Conservation (phyloP, 2,888 invertebrate genomes). For the Ophioninae sp. region DNA sequence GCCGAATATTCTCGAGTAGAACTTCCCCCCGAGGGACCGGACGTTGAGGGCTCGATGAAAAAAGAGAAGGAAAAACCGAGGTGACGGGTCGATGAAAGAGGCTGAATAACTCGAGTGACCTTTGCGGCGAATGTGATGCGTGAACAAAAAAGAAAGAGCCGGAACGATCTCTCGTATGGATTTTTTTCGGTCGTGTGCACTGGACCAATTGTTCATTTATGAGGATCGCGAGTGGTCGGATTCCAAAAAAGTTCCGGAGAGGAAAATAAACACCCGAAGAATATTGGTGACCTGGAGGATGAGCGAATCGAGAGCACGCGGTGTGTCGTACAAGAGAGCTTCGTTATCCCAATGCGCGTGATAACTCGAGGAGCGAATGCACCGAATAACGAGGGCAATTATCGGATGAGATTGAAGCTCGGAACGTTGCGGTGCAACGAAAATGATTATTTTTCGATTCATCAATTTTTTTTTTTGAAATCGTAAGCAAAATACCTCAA, state of each 20-base stretch:
- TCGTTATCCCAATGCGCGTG: neutral
- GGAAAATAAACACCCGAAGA: neutral
- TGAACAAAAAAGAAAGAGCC: neutral
- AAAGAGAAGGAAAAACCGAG: constrained; percentile 10
- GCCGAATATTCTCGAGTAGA: constrained; percentile 20
- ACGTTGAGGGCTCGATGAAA: neutral
- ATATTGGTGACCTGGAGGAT: neutral
- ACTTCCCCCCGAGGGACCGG: constrained; percentile 10
- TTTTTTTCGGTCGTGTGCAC: no score
- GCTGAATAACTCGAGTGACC: constrained; percentile 11
- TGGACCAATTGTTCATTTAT: neutral
- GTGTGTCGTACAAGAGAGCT: neutral
- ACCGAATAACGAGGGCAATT: neutral
- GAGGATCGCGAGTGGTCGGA: no score
- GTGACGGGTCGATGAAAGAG: constrained; percentile 26
- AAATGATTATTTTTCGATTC: no score
- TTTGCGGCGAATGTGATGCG: neutral
- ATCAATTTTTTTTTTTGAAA: no score
- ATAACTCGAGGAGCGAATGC: neutral
- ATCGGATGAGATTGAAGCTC: no score
- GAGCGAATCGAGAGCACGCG: neutral
- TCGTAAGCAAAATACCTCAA: no score
- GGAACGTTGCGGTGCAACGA: no score
- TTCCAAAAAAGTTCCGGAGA: neutral
- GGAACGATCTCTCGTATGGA: no score